A percentile compares a stretch with the other conserved stretches of the same genome.
Conservation (phyloP, 2,113 vertebrate genomes). For the Piliocolobus tephrosceles region DNA sequence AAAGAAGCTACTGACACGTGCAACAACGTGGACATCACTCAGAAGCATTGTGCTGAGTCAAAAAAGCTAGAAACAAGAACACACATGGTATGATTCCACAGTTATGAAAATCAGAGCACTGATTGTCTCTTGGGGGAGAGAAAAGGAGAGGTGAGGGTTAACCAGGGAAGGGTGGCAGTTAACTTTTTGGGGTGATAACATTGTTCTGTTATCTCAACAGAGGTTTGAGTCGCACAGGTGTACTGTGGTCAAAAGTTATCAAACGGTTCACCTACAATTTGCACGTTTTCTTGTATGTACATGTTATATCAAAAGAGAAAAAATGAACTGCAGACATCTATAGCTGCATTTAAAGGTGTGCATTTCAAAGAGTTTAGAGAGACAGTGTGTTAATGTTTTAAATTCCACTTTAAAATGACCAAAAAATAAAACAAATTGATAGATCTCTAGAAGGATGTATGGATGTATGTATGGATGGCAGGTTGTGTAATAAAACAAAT, state of each 20-base stretch:
- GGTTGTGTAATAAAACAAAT: neutral
- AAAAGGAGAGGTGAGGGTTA: neutral
- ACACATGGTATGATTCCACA: neutral
- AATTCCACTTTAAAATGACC: neutral
- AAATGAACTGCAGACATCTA: neutral
- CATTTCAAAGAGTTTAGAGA: neutral
- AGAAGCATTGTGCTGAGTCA: neutral
- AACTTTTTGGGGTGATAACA: neutral
- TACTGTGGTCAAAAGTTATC: neutral
- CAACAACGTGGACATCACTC: no score
- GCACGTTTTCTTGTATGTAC: neutral
- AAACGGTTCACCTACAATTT: neutral
- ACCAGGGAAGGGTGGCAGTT: neutral
- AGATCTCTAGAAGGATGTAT: neutral
- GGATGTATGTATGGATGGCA: no score
- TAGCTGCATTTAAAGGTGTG: neutral
- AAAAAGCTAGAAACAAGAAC: neutral
- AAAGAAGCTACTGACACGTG: neutral
- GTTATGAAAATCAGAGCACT: neutral
- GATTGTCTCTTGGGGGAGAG: neutral
- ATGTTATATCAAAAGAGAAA: neutral
- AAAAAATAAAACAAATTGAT: neutral
- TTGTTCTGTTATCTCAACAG: neutral
- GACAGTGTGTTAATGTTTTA: neutral
- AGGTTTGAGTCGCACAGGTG: neutral